Base-by-base conservation (phyloP, 1,140 invertebrate genomes). In the Drosophila melanica region DNA sequence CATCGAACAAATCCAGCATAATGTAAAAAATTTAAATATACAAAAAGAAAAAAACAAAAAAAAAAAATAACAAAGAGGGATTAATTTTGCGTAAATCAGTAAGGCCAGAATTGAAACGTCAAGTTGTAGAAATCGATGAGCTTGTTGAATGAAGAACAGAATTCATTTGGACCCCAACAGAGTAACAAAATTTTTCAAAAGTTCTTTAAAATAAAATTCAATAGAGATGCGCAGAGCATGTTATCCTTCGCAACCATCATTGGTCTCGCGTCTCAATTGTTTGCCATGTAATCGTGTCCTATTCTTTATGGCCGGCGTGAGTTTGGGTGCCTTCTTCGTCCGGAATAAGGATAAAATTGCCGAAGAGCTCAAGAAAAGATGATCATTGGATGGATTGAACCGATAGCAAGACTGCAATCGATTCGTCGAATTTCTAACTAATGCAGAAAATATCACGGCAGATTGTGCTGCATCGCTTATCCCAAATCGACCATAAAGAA, bases 221-320 rank as follows among this genome's bases (percentile, higher is more conserved):
- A 50, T 50, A 12, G 75, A 75, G 33, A 64, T 53, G 50, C 67
- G 81, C 30, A 59, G 79, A 16, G 5, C 55, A 10, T 9, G 33
- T 1, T 84, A 74, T 37, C 59, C 35, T 5, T 65, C 78, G 16
- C 50, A 59, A 39, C 79, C 75, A 3, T 82, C 82, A 3, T n/a
- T 87, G 5, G n/a, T 87, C 11, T 51, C 84, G 30, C 64, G 82
- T 6, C 47, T 87, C 18, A 87, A 87, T 47, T 87, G 82, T 53
- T 39, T 39, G 12, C 76, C 62, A 5, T 87, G 82, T 63, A 87
- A 79, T 45, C 79, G 76, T 7, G 53, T 79, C 20, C 4, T 89
- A 7, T 82, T 87, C 47, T 87, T 87, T 18, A 16, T 78, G 41
- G 12, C 68, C 16, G 82, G 82, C n/a, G 64, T 87, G 12, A 72